Evolutionary conservation across 1,140 invertebrate species (phyloP), one percentile per base, ranked within the genome.

Genomic region (Epicauta chinensis): DNA sequence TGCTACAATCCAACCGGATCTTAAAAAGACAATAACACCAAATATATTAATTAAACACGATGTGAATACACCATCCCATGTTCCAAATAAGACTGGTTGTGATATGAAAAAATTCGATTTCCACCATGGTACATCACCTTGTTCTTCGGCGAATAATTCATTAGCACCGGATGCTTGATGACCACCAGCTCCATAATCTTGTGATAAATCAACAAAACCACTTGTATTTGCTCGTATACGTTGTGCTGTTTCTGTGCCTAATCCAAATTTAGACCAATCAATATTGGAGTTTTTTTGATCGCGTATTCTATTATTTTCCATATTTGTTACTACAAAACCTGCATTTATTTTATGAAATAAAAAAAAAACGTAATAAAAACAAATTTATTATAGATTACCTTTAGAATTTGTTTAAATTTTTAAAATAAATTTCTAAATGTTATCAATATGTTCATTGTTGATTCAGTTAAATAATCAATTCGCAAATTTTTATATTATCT

Each of bases 61-160:
- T 51, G 92, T 94, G 68, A 94, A 96, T 9, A 98, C 95, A 57
- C 94, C 95, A 77, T 97, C 94, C 93, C 94, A 97, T 2, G 93
- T 94, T 11, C 94, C 94, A 80, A 97, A 97, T 14, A 97, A 75
- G 39, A 96, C 89, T 38, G 92, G 92, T 69, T 93, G 87, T 23
- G 89, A 91, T 69, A 94, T 86, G 63, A 95, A 92, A 69, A 94
- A 93, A 66, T 93, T 91, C 15, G 89, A 88, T 73, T 91, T 89
- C 90, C 90, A 93, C 89, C 89, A 93, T 41, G 87, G 87, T 59
- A 83, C 80, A 64, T 85, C 79, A 60, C 81, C 84, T 86, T 89
- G 86, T 74, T 92, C 89, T 68, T 91, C 87, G 14, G 88, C 86
- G 72, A 90, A 93, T 31, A 93, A 77, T 72, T 93, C 90, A 73